Evolutionary conservation across 2,888 invertebrate genomes (phyloP).

Genomic region (Stenotaenia linearis): DNA sequence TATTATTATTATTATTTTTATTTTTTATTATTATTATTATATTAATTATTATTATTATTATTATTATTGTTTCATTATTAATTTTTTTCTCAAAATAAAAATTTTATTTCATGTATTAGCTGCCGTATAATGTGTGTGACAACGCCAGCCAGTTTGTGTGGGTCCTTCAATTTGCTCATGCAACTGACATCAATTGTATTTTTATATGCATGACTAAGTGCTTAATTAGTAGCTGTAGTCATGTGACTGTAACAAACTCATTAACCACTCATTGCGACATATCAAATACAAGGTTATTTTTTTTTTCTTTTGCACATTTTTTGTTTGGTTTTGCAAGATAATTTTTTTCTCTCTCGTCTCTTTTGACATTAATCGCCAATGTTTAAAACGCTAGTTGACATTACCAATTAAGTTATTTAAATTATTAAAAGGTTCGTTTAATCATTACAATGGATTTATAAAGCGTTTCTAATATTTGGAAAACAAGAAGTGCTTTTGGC

Average conservation of each 20-base stretch:
- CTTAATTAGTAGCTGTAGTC: slow-evolving; percentile 24
- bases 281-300: slow-evolving; percentile 8
- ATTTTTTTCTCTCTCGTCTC: not conserved
- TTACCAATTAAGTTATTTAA: not conserved
- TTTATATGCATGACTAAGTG: slow-evolving; percentile 26
- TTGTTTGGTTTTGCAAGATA: not conserved
- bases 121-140: not conserved
- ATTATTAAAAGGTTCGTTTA: slow-evolving; percentile 13
- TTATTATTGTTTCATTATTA: slow-evolving; percentile 19
- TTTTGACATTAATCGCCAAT: not conserved
- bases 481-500: slow-evolving; percentile 24
- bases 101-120: slow-evolving; percentile 19
- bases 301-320: not conserved
- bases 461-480: slow-evolving; percentile 19
- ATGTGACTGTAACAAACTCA: slow-evolving; percentile 17
- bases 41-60: slow-evolving; percentile 12
- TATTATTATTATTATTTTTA: slow-evolving; percentile 12
- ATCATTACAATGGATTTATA: slow-evolving; percentile 5
- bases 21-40: slow-evolving; percentile 14
- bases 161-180: slow-evolving; percentile 8
- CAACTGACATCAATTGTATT: slow-evolving; percentile 4
- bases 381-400: not conserved
- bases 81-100: slow-evolving; percentile 22
- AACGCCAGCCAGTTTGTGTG: not conserved
- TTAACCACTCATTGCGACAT: slow-evolving; percentile 16